Base-by-base conservation (phyloP, 2,888 invertebrate species). In the Lasioglossum oenotherae region DNA sequence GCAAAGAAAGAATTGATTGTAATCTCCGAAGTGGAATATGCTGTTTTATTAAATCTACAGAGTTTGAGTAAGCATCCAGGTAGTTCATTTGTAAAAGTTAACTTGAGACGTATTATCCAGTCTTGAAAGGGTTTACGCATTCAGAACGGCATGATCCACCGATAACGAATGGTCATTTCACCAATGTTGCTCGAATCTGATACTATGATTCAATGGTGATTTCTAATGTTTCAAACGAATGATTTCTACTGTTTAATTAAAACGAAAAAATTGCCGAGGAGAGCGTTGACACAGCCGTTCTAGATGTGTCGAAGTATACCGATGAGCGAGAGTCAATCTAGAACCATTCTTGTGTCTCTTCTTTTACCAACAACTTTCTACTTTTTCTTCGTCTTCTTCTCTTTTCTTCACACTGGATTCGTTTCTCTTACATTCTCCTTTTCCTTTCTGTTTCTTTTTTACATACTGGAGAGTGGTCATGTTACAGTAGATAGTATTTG, bases 401-500 rank as follows among this genome's bases (percentile, higher is more conserved):
- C 23, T 74, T 23, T 16, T 14, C n/a, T 23, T 75, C 23, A 6
- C 53, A 49, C 19, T 31, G 38, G 46, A 69, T 71, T 46, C 44
- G 57, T 78, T 19, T 23, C 69, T 69, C 69, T 69, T 35, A 35
- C 69, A 69, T 69, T 38, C 10, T 69, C 69, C 69, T 69, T 57
- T 35, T 71, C 14, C n/a, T n/a, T 53, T 71, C 38, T 72, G 38
- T 41, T 31, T 31, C 31, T 44, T 16, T 71, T 80, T 81, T 80
- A 87, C 38, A 83, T 80, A 83, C 64, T 74, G 88, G 88, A 89
- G 89, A 88, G 78, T 85, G 75, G 78, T 83, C 69, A 86, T 85
- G 82, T 78, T 88, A 80, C 85, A 84, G 90, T 90, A 90, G 91
- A 90, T 91, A 90, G 93, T 93, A 94, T 92, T 90, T 94, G 93